phyloP scores from a whole-genome alignment of 2,888 invertebrate genomes.

The Chymomyza fuscimana region DNA sequence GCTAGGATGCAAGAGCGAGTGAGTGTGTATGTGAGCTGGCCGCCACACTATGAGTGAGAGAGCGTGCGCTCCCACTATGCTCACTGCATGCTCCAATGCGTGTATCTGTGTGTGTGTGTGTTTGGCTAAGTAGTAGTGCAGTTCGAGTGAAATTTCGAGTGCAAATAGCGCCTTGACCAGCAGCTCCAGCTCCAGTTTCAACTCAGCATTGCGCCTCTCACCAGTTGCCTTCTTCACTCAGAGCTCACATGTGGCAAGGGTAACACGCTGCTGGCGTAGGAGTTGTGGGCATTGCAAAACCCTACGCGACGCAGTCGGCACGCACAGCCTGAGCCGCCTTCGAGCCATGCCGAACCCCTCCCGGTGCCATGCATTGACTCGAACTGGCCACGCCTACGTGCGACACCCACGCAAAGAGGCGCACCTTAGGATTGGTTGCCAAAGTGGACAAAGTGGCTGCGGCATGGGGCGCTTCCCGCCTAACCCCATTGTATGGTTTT shows the following conservation, averaged over 20 bases:
- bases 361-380: background rate
- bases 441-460: constrained; percentile 3
- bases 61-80: background rate
- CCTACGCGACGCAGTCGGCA: constrained; percentile 32
- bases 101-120: background rate
- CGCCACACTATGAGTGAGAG: background rate
- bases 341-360: background rate
- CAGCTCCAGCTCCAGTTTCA: background rate
- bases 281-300: constrained; percentile 23
- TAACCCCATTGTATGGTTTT: background rate
- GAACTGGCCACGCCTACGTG: constrained; percentile 66
- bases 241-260: background rate
- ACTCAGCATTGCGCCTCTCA: background rate
- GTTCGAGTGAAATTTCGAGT: background rate
- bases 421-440: constrained; percentile 43
- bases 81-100: too few species aligned
- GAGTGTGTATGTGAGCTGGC: background rate
- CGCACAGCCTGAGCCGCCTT: constrained; percentile 20
- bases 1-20: background rate
- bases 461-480: background rate
- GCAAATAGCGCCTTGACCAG: constrained; percentile 1
- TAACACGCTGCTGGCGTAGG: background rate
- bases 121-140: background rate
- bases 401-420: constrained; percentile 55
- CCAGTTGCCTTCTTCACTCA: background rate